These are phyloP conservation scores for Halcyon leucocephala DNA, from an alignment of 2,797 vertebrate species.

Conservation along the genomic window DNA sequence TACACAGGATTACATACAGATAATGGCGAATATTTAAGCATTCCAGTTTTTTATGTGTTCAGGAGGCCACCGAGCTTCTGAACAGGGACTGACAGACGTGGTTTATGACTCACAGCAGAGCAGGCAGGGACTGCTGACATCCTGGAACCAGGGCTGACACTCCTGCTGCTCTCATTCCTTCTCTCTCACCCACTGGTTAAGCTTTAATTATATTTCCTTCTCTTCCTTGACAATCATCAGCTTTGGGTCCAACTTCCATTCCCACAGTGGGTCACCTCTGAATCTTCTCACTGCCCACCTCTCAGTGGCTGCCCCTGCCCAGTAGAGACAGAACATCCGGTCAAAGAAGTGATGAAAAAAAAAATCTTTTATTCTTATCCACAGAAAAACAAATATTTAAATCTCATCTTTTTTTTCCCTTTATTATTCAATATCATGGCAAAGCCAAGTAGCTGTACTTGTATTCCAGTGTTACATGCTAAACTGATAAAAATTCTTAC, in stretches of 20 bases:
- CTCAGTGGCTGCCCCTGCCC: background rate
- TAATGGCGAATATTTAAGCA: background rate
- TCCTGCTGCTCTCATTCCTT: background rate
- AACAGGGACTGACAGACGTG: background rate
- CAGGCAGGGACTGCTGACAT: background rate
- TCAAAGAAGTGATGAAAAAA: background rate
- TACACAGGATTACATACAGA: background rate
- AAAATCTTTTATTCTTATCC: background rate
- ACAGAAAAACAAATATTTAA: background rate
- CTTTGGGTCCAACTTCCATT: background rate
- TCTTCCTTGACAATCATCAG: background rate
- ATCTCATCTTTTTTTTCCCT: background rate
- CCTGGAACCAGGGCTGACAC: background rate
- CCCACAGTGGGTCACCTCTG: background rate
- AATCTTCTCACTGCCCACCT: background rate
- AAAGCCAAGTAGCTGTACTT: constrained; percentile 2
- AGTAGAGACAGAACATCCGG: background rate
- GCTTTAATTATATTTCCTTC: background rate
- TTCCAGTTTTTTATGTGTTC: background rate
- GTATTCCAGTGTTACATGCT: background rate
- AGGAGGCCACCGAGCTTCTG: background rate
- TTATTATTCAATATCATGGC: background rate
- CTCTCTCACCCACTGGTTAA: background rate
- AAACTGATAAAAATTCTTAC: background rate
- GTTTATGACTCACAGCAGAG: background rate